Percentiles rank a stretch among this genome's conserved stretches.
Evolutionary conservation across 2,888 invertebrate species (phyloP).

Genomic region (Therioaphis trifolii): DNA sequence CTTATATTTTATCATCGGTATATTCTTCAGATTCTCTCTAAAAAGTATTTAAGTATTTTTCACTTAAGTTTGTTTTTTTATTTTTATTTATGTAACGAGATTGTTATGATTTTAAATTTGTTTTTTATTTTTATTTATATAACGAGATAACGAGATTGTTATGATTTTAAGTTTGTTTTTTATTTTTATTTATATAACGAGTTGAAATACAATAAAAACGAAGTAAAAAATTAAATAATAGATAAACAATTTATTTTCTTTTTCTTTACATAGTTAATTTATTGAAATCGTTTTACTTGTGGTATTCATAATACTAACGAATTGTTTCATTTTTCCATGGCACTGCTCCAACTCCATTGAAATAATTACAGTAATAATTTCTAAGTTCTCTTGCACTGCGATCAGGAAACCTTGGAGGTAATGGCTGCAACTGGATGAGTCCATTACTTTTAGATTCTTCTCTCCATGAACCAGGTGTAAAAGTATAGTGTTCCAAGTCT

Average conservation of each 20-base stretch:
- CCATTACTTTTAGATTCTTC: constrained; percentile 41
- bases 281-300: no score
- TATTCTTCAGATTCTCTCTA: no score
- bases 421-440: no score
- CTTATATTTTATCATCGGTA: no score
- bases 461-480: constrained; percentile 54
- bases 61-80: constrained; percentile 22
- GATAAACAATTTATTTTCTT: constrained; percentile 41
- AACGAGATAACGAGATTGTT: no score
- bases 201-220: constrained; percentile 39
- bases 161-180: no score
- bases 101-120: constrained; percentile 7
- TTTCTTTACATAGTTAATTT: constrained; percentile 45
- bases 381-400: constrained; percentile 39
- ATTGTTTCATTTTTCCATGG: constrained; percentile 51
- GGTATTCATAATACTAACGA: constrained; percentile 42
- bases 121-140: constrained; percentile 27
- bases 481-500: constrained; percentile 43
- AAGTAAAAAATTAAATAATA: constrained; percentile 46
- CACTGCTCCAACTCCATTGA: constrained; percentile 41
- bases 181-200: no score
- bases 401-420: constrained; percentile 28
- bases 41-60: no score
- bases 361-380: constrained; percentile 42
- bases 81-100: constrained; percentile 12